phyloP scores from a whole-genome alignment of 2,888 invertebrate genomes.

The Sinodicranocentrus sp. region DNA sequence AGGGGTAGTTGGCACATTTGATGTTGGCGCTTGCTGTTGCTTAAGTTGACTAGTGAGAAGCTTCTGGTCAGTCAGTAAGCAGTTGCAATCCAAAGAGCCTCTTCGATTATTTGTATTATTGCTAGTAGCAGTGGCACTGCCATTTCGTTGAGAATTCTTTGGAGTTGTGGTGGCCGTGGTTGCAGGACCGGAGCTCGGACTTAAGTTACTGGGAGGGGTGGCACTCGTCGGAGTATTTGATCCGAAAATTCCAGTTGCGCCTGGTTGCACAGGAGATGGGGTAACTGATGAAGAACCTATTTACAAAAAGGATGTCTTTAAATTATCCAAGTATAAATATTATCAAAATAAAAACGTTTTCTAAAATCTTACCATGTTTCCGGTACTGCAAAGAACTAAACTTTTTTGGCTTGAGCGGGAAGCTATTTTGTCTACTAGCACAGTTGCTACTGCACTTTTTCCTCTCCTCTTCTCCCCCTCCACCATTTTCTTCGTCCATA shows the following conservation, averaged over 20 bases:
- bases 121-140: neutral
- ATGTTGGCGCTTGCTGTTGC: neutral
- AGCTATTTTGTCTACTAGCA: conserved; percentile 25
- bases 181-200: conserved; percentile 17
- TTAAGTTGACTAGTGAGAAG: neutral
- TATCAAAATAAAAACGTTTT: neutral
- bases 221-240: neutral
- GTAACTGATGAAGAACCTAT: conserved; percentile 20
- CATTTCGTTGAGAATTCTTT: conserved; percentile 12
- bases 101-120: neutral
- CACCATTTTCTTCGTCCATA: conserved; percentile 49
- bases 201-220: conserved; percentile 6
- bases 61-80: conserved; percentile 40
- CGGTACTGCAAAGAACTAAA: conserved; percentile 63
- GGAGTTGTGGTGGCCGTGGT: conserved; percentile 35
- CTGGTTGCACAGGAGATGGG: neutral
- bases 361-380: conserved; percentile 31
- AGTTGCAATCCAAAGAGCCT: conserved; percentile 62
- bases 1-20: conserved; percentile 8
- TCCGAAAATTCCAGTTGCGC: neutral
- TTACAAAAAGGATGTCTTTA: neutral
- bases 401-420: conserved; percentile 61
- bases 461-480: neutral
- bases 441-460: conserved; percentile 13
- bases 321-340: too few species aligned